Evolutionary conservation across 2,797 vertebrate genomes (phyloP), one percentile per base, ranked within the genome.

Genomic region (Serranus cabrilla): DNA sequence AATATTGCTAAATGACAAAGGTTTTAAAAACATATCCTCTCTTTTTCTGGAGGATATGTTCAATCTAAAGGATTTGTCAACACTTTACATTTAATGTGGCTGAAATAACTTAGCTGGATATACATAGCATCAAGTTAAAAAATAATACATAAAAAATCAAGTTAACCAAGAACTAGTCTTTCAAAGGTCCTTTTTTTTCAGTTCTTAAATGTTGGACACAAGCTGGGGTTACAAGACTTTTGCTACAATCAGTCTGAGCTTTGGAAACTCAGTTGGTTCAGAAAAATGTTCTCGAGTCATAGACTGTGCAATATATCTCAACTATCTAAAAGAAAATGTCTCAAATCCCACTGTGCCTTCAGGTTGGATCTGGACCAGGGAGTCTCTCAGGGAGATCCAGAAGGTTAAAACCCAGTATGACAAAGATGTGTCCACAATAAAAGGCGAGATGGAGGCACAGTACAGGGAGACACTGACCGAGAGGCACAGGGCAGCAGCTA

Each of bases 341-440:
- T 51, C 37, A 27, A 65, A 5, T 50, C 4, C 40, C 2, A 62
- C 51, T 37, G 3, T 49, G 17, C 16, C 20, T 17, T 60, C 80
- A 99, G 98, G 98, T 67, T 99, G 97, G 98, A 99, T 99, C 89
- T 99, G 98, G 98, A 97, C 96, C 66, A 96, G 95, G 76, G 97
- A 99, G 81, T 97, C 97, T 50, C 95, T 97, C 70, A 96, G 94
- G 87, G 97, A 99, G 89, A 97, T 99, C 87, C 94, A 95, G 62
- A 94, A 89, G 69, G 95, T 95, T 66, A 97, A 94, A 89, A 87
- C 88, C 18, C 93, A 95, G 2, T 97, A 94, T 71, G 85, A 91
- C n/a, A 92, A 87, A 27, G 95, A 95, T 57, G 90, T 97, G 16
- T 89, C 89, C 0, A 83, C 90, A 27, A 84, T 96, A 60, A 95